A percentile compares a stretch with the other conserved stretches of the same genome.
Conservation (phyloP, 1,140 invertebrate species). For the Drosophila subobscura region DNA sequence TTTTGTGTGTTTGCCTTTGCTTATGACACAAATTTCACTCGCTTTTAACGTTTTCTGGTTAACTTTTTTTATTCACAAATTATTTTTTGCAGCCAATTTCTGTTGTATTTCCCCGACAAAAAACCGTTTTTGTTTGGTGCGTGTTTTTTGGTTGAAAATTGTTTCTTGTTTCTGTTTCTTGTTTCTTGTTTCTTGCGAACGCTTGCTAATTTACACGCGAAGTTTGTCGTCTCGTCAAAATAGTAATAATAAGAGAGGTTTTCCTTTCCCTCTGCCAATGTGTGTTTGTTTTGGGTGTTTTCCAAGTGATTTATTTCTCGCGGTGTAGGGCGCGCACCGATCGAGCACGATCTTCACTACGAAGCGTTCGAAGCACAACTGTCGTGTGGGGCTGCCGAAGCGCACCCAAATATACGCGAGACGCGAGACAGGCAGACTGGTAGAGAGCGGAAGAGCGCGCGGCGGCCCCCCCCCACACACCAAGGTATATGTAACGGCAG, state of each 20-base stretch:
- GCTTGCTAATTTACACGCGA: constrained; percentile 78
- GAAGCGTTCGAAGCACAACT: constrained; percentile 83
- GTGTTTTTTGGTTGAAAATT: constrained; percentile 27
- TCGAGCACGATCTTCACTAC: constrained; percentile 79
- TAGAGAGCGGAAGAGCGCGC: constrained; percentile 17
- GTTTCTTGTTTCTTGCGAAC: constrained; percentile 75
- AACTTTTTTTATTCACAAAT: constrained; percentile 8
- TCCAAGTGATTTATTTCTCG: constrained; percentile 27
- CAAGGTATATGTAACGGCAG: not conserved
- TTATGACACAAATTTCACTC: constrained; percentile 72
- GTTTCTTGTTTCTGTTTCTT: constrained; percentile 11
- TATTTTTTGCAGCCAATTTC: constrained; percentile 43
- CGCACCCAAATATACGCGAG: constrained; percentile 69
- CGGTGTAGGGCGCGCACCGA: constrained; percentile 52
- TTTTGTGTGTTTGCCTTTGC: constrained; percentile 35
- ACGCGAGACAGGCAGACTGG: not conserved
- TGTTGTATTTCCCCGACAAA: not conserved
- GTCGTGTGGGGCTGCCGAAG: constrained; percentile 55
- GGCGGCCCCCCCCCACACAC: constrained; percentile 3
- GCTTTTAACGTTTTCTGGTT: constrained; percentile 31
- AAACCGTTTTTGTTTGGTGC: not conserved
- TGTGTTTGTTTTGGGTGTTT: constrained; percentile 16
- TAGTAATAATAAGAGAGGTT: constrained; percentile 57
- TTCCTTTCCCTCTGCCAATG: constrained; percentile 50
- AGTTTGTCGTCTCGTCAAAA: constrained; percentile 56